These are phyloP conservation scores for Arctia plantaginis DNA, from an alignment of 2,888 invertebrate genomes.

Conservation along the genomic window DNA sequence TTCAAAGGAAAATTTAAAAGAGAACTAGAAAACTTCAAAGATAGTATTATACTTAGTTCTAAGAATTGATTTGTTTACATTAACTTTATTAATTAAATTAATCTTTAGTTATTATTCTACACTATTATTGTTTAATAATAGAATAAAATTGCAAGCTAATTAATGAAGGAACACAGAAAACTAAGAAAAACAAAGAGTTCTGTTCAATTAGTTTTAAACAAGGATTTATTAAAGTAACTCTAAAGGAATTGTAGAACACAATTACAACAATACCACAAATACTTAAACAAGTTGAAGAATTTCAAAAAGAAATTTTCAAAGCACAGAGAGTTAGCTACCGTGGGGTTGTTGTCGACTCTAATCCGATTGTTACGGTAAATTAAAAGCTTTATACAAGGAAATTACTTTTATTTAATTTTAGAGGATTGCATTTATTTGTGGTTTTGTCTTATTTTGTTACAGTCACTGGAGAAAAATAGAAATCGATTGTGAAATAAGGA, in stretches of 20 bases:
- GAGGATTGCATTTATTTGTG: conserved; percentile 21
- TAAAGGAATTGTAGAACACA: conserved; percentile 23
- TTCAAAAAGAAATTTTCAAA: conserved; percentile 34
- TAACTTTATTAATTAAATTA: too few species aligned
- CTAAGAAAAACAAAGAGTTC: neutral
- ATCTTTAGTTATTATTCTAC: neutral
- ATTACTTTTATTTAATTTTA: conserved; percentile 43
- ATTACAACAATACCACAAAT: conserved; percentile 37
- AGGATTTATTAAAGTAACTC: conserved; percentile 32
- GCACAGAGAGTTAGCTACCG: conserved; percentile 30
- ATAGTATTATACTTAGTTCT: neutral
- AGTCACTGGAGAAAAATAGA: neutral
- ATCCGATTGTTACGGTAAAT: conserved; percentile 47
- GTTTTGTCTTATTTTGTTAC: conserved; percentile 14
- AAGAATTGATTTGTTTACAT: neutral
- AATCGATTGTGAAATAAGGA: conserved; percentile 12
- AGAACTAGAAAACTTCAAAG: neutral
- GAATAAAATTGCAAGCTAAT: neutral
- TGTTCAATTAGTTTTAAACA: conserved; percentile 1
- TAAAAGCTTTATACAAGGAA: conserved; percentile 46
- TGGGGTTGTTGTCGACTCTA: conserved; percentile 40
- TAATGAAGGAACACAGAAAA: neutral
- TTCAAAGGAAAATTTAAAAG: neutral
- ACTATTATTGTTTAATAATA: neutral
- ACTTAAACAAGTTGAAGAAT: conserved; percentile 26